Percentiles rank a stretch among this genome's conserved stretches.
phyloP scores from a whole-genome alignment of 2,888 invertebrate genomes.

The Deilephila porcellus region DNA sequence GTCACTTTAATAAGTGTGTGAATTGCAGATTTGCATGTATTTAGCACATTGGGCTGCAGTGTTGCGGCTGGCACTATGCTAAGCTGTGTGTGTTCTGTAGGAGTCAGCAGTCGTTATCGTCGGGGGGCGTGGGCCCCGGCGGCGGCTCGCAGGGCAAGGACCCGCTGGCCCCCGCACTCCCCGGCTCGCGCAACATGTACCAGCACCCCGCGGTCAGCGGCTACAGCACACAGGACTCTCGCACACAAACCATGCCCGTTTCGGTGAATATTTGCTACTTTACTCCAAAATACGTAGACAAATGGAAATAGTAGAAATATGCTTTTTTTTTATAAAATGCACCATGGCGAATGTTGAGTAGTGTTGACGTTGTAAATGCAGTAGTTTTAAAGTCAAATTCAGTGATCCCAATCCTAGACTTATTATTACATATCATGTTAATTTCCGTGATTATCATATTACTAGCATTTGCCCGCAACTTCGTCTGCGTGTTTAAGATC shows the following conservation, averaged over 20 bases:
- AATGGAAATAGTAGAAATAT: too few relatives aligned
- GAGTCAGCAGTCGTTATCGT: slow-evolving; percentile 74
- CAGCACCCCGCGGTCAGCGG: slow-evolving; percentile 77
- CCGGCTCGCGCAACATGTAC: slow-evolving; percentile 71
- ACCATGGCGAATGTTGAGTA: too few relatives aligned
- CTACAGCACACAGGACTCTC: slow-evolving; percentile 76
- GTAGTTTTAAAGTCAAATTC: too few relatives aligned
- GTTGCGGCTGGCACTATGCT: not conserved
- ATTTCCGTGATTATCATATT: too few relatives aligned
- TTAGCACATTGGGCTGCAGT: slow-evolving; percentile 10
- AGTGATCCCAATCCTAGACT: too few relatives aligned
- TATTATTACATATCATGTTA: too few relatives aligned
- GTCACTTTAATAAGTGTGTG: slow-evolving; percentile 17
- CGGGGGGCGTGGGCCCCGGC: slow-evolving; percentile 68
- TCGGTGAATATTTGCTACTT: slow-evolving; percentile 61
- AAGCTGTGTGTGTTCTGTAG: slow-evolving; percentile 50
- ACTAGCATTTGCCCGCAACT: too few relatives aligned
- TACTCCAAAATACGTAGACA: not conserved
- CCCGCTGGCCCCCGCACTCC: slow-evolving; percentile 73
- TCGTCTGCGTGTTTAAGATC: too few relatives aligned
- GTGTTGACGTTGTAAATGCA: too few relatives aligned
- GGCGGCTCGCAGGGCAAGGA: slow-evolving; percentile 77
- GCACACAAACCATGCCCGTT: slow-evolving; percentile 71
- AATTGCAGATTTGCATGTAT: slow-evolving; percentile 42
- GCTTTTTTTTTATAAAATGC: too few relatives aligned